Base-by-base conservation (phyloP, 2,888 invertebrate species). In the Xestia c-nigrum region DNA sequence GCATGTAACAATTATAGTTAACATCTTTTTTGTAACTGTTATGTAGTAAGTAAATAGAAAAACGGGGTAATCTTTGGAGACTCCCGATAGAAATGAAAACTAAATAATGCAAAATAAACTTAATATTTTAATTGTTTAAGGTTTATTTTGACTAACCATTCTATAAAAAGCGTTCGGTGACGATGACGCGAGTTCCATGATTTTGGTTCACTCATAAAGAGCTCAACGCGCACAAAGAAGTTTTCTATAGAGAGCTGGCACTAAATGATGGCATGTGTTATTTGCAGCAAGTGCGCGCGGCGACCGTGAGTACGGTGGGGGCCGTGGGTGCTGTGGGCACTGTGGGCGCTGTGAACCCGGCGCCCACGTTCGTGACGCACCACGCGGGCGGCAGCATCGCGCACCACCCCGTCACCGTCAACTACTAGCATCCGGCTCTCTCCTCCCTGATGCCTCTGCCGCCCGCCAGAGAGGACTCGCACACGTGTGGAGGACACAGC, bases 361-460 rank as follows among this genome's bases (percentile, higher is more conserved):
- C 87, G 40, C 90, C 16, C 77, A 88, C 94, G 21, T 95, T 95
- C 91, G 88, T 90, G n/a, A 93, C 91, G 84, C 94, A 95, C 85
- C 94, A 94, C 90, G 83, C 93, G 21, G 90, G 91, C 78, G 86
- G 93, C n/a, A 82, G 92, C 19, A 88, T 96, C 75, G 90, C 95
- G 21, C 96, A 96, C 89, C 97, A 96, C 83, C 95, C 96, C 12
- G 96, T 97, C 89, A 94, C 96, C 52, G 96, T 97, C 83, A 96
- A 95, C 92, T 96, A 96, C 94, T 97, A 96, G 92, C 93, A 91
- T 72, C 21, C 78, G 74, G 84, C 80, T 84, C 83, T 83, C 80
- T 83, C 85, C 80, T 83, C 85, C 61, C 84, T 80, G 83, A 1
- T 31, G 3, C 31, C 31, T 31, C 31, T 31, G 31, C 31, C 31